These are phyloP conservation scores for Myrmophylax atrothorax DNA, from an alignment of 2,113 vertebrate species.

Conservation along the genomic window DNA sequence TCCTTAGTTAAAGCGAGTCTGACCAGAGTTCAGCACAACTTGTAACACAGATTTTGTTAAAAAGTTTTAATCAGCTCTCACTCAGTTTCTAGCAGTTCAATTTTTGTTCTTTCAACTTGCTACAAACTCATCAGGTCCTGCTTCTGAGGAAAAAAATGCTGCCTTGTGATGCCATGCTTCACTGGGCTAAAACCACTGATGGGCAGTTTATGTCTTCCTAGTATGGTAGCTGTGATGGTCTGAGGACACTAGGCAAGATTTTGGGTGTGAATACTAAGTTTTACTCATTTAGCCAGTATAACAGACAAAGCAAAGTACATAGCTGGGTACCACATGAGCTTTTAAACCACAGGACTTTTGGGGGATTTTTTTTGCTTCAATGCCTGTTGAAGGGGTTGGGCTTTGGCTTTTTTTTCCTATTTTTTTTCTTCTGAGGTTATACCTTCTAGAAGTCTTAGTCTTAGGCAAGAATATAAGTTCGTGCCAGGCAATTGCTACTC, in stretches of 20 bases:
- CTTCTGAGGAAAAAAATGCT: background rate
- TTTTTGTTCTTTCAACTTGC: background rate
- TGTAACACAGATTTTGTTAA: background rate
- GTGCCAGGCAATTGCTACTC: background rate
- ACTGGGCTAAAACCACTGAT: background rate
- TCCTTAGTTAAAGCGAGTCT: background rate
- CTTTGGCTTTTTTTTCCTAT: accelerated
- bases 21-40: background rate
- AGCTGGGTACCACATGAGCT: accelerated
- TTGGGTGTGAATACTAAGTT: background rate
- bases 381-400: background rate
- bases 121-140: background rate
- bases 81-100: background rate
- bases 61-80: background rate
- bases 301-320: background rate
- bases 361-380: background rate
- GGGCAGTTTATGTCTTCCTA: background rate
- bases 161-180: accelerated
- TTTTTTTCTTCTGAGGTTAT: background rate
- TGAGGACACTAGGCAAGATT: background rate
- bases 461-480: background rate
- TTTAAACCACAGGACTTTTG: background rate
- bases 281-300: background rate
- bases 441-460: background rate
- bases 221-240: background rate